phyloP scores from a whole-genome alignment of 2,113 vertebrate genomes.

The Pygoscelis antarcticus region DNA sequence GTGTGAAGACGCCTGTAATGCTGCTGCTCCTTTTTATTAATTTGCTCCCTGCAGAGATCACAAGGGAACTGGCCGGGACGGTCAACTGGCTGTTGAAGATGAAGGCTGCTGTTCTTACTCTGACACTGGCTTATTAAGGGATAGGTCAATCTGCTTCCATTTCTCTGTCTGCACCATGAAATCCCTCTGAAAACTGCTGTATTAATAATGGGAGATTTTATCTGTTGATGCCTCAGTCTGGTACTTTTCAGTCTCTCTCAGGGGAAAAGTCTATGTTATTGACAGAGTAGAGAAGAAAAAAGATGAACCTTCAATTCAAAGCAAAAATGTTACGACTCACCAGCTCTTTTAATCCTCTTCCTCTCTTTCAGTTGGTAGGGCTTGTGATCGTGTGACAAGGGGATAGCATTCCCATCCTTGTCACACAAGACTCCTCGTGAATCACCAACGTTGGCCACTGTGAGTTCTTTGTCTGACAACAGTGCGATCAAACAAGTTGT shows the following conservation, averaged over 20 bases:
- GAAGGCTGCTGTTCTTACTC: neutral
- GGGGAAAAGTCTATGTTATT: neutral
- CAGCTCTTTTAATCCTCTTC: slow-evolving; percentile 97
- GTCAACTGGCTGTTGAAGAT: neutral
- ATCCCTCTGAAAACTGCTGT: neutral
- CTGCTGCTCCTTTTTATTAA: neutral
- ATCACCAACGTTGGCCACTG: slow-evolving; percentile 95
- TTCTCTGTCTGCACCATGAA: neutral
- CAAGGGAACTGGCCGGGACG: neutral
- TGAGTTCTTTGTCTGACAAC: slow-evolving; percentile 92
- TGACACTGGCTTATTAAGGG: neutral
- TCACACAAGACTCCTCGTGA: slow-evolving; percentile 94
- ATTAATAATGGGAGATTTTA: neutral
- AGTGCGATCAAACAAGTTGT: slow-evolving; percentile 96
- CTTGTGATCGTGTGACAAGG: slow-evolving; percentile 97
- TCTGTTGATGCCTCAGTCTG: neutral
- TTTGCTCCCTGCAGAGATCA: neutral
- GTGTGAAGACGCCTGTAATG: neutral
- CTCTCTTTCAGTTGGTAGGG: slow-evolving; percentile 97
- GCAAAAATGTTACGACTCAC: slow-evolving; percentile 64
- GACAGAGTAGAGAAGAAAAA: neutral
- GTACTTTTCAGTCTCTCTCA: neutral
- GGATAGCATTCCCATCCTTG: slow-evolving; percentile 93
- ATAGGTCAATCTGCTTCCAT: neutral
- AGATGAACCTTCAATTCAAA: neutral